Percentiles rank a stretch among this genome's conserved stretches.
phyloP scores from a whole-genome alignment of 2,888 invertebrate species.

The Vandiemenella viatica region DNA sequence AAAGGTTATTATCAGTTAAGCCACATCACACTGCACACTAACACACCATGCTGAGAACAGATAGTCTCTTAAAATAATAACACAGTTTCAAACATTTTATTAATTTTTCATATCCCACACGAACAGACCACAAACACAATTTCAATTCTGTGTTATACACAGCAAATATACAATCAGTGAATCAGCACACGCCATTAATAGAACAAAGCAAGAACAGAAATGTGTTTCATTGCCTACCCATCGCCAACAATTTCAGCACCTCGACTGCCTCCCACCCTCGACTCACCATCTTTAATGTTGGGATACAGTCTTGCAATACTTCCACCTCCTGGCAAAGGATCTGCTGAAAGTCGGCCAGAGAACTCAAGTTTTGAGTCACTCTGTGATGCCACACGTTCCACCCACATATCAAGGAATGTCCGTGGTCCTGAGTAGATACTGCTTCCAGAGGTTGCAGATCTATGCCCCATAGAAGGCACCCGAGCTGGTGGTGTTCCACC shows the following conservation, averaged over 20 bases:
- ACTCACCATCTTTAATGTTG: constrained; percentile 36
- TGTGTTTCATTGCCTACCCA: too few relatives aligned
- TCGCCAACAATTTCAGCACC: constrained; percentile 11
- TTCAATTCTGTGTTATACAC: too few relatives aligned
- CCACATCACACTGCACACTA: too few relatives aligned
- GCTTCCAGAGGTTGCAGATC: constrained; percentile 15
- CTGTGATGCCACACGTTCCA: constrained; percentile 30
- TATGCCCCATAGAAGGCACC: constrained; percentile 4
- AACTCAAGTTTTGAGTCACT: constrained; percentile 31
- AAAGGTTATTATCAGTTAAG: too few relatives aligned
- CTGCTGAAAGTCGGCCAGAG: constrained; percentile 34
- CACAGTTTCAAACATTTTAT: too few relatives aligned
- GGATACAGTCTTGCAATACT: constrained; percentile 57
- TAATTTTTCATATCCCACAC: too few relatives aligned
- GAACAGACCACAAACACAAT: too few relatives aligned
- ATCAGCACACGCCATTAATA: too few relatives aligned
- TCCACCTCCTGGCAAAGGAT: constrained; percentile 30
- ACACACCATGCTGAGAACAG: too few relatives aligned
- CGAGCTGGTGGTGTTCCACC: constrained; percentile 6
- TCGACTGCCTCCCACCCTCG: neutral
- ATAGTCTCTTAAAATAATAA: too few relatives aligned
- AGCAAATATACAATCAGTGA: too few relatives aligned
- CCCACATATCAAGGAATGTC: constrained; percentile 54
- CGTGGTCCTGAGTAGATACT: constrained; percentile 26
- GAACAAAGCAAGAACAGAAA: too few relatives aligned